A percentile compares a stretch with the other conserved stretches of the same genome.
These are phyloP conservation scores for Tricholauxania praeusta DNA, from an alignment of 2,888 invertebrate genomes.

Conservation along the genomic window DNA sequence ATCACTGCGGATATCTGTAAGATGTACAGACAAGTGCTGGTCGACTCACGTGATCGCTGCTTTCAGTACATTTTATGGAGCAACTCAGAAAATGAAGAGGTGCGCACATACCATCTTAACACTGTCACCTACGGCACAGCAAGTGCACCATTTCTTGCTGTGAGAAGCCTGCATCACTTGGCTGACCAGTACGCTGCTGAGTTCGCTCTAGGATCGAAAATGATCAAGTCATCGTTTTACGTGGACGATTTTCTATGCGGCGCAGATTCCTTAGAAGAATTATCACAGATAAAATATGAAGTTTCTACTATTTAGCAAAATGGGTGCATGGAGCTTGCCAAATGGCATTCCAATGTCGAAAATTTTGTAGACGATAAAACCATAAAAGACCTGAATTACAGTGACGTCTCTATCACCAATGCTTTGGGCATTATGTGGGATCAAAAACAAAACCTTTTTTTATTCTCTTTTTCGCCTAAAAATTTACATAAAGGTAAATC, in stretches of 20 bases:
- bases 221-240: not conserved
- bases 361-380: not conserved
- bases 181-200: not conserved
- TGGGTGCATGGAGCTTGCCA: constrained; percentile 23
- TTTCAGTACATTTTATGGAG: too few relatives aligned
- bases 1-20: constrained; percentile 42
- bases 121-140: constrained; percentile 1
- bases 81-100: not conserved
- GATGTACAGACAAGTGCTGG: constrained; percentile 34
- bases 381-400: constrained; percentile 10
- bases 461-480: constrained; percentile 29
- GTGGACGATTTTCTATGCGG: constrained; percentile 2
- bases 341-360: constrained; percentile 28
- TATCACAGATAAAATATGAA: not conserved
- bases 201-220: not conserved
- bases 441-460: constrained; percentile 16
- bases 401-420: constrained; percentile 8
- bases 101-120: too few relatives aligned
- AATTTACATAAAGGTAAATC: not conserved
- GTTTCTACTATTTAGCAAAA: not conserved
- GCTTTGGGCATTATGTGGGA: constrained; percentile 32
- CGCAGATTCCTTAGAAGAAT: not conserved
- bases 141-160: not conserved
- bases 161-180: not conserved
- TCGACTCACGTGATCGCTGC: too few relatives aligned